A percentile compares a stretch with the other conserved stretches of the same genome.
Conservation (phyloP, 92 coral and sea anemone species). For the Anthopleura xanthogrammica region DNA sequence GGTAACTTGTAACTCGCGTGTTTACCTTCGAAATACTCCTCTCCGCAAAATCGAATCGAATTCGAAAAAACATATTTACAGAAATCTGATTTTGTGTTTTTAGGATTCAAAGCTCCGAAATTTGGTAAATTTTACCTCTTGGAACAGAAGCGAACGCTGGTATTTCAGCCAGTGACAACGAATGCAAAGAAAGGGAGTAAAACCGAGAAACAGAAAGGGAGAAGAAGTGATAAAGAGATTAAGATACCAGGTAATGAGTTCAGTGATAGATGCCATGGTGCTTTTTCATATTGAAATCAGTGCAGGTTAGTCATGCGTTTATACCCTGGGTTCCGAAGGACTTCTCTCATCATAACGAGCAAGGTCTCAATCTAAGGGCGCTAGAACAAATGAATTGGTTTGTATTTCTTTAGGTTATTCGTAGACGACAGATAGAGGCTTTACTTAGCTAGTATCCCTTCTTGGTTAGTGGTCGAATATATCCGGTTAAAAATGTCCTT, state of each 20-base stretch:
- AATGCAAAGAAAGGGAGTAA: slow-evolving; percentile 1
- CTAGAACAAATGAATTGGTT: too few species aligned
- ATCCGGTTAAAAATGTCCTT: too few species aligned
- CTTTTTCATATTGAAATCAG: too few species aligned
- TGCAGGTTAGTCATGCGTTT: too few species aligned
- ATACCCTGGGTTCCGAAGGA: too few species aligned
- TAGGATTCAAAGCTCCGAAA: slow-evolving; percentile 36
- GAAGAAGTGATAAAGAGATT: slow-evolving; percentile 26
- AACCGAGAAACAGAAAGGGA: not conserved
- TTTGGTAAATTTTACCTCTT: slow-evolving; percentile 40
- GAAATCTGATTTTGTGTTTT: not conserved
- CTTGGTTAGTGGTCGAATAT: too few species aligned
- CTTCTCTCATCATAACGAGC: too few species aligned
- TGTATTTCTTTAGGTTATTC: too few species aligned
- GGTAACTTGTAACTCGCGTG: slow-evolving; percentile 20
- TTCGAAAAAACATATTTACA: too few species aligned
- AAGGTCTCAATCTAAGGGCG: too few species aligned
- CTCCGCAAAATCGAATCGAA: not conserved
- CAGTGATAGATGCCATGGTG: not conserved
- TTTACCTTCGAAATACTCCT: not conserved
- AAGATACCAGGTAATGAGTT: slow-evolving; percentile 40
- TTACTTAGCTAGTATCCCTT: too few species aligned
- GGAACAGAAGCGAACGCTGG: slow-evolving; percentile 31
- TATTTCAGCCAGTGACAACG: slow-evolving; percentile 24
- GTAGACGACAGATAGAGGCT: too few species aligned